phyloP scores from a whole-genome alignment of 2,113 vertebrate species.

The Kryptolebias marmoratus region DNA sequence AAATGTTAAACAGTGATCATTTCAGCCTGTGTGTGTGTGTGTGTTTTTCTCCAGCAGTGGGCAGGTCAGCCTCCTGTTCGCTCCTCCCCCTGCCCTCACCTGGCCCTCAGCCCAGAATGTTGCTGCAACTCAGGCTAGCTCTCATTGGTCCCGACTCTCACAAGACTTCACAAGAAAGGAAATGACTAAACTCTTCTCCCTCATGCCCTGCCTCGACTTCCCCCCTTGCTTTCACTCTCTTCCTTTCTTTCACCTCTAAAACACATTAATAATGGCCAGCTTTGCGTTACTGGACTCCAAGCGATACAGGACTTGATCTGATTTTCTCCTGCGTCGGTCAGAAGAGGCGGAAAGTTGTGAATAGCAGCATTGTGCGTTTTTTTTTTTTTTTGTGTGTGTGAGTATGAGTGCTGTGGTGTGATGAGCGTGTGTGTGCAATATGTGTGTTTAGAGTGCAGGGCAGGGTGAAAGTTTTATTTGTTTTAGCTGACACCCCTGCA shows the following conservation, averaged over 20 bases:
- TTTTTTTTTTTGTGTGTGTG: conserved; percentile 19
- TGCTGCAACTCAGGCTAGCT: conserved; percentile 74
- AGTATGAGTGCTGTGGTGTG: conserved; percentile 41
- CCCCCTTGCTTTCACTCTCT: conserved; percentile 67
- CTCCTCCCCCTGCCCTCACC: conserved; percentile 77
- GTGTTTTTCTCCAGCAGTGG: conserved; percentile 51
- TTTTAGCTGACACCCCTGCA: conserved; percentile 70
- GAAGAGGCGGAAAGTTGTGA: conserved; percentile 66
- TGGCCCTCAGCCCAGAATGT: conserved; percentile 81
- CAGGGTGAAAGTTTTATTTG: conserved; percentile 78
- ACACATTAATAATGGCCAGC: conserved; percentile 64
- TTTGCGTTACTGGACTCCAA: conserved; percentile 64
- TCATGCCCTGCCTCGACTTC: conserved; percentile 71
- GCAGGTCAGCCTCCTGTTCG: conserved; percentile 72
- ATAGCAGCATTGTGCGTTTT: conserved; percentile 71
- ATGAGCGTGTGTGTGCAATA: conserved; percentile 51
- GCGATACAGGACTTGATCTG: conserved; percentile 64
- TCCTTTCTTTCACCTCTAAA: conserved; percentile 67
- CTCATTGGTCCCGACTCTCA: conserved; percentile 73
- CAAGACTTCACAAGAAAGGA: conserved; percentile 79
- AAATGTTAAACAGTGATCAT: conserved; percentile 31
- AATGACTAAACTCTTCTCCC: conserved; percentile 78
- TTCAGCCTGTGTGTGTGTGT: conserved; percentile 41
- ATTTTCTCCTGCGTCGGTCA: conserved; percentile 53
- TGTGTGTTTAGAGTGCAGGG: conserved; percentile 66